Evolutionary conservation across 1,140 invertebrate genomes (phyloP).

Genomic region (Trinorchestia longiramus): DNA sequence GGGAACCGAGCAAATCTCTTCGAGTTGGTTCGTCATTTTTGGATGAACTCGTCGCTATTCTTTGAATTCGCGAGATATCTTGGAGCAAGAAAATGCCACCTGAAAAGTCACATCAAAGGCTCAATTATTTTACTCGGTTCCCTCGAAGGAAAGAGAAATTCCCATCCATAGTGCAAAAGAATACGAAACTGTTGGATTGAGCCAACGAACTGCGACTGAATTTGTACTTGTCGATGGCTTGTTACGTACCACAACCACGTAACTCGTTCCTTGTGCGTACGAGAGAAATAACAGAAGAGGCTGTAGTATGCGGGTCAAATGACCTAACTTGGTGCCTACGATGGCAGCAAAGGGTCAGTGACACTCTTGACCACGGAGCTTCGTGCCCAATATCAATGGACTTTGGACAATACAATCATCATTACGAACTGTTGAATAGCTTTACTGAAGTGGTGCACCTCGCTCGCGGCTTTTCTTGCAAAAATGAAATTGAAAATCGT

Average conservation of each 20-base stretch:
- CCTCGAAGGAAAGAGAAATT: slow-evolving; percentile 60
- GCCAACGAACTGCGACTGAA: slow-evolving; percentile 63
- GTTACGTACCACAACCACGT: slow-evolving; percentile 65
- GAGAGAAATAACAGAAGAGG: slow-evolving; percentile 63
- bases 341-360: not conserved
- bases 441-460: not conserved
- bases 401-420: slow-evolving; percentile 23
- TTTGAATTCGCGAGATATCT: slow-evolving; percentile 35
- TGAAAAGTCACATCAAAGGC: slow-evolving; percentile 52
- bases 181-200: slow-evolving; percentile 58
- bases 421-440: not conserved
- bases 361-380: not conserved
- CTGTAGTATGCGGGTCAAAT: slow-evolving; percentile 56
- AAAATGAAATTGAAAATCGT: not conserved
- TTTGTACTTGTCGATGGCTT: slow-evolving; percentile 61
- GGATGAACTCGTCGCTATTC: slow-evolving; percentile 46
- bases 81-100: slow-evolving; percentile 38
- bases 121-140: slow-evolving; percentile 53
- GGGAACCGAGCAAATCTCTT: slow-evolving; percentile 52
- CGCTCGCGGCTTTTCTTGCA: not conserved
- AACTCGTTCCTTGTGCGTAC: slow-evolving; percentile 65
- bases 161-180: slow-evolving; percentile 66
- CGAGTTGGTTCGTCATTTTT: slow-evolving; percentile 47
- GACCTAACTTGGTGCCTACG: not conserved
- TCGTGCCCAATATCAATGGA: not conserved